A percentile compares a stretch with the other conserved stretches of the same genome.
Conservation (phyloP, 2,113 vertebrate species). For the Pycnonotus jocosus region DNA sequence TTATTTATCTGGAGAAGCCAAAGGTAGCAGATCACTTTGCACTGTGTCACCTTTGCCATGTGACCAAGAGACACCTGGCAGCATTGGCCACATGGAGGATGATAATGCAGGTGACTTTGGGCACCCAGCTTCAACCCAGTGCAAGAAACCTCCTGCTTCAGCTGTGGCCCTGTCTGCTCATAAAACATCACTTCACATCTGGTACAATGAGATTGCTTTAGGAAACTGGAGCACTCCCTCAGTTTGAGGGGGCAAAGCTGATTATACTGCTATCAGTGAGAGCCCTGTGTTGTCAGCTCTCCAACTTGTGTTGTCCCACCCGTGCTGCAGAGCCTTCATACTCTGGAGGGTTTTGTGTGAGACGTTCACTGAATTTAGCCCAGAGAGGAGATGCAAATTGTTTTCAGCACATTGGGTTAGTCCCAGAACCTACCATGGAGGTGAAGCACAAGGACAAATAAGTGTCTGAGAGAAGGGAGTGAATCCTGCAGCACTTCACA, state of each 20-base stretch:
- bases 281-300: neutral
- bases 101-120: neutral
- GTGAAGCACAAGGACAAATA: neutral
- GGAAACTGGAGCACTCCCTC: neutral
- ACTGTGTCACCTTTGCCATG: neutral
- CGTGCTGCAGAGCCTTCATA: rapidly evolving
- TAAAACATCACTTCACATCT: neutral
- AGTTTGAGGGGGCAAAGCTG: neutral
- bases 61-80: neutral
- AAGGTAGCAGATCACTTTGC: neutral
- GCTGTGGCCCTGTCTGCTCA: neutral
- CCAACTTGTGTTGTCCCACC: rapidly evolving
- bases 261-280: rapidly evolving
- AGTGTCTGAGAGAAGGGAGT: neutral
- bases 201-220: neutral
- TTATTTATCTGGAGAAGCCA: neutral
- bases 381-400: neutral
- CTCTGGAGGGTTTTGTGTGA: neutral
- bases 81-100: neutral
- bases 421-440: rapidly evolving
- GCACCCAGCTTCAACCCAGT: neutral
- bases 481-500: neutral
- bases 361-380: neutral
- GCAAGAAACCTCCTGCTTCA: neutral
- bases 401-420: neutral